A percentile compares a stretch with the other conserved stretches of the same genome.
These are phyloP conservation scores for Prionailurus bengalensis DNA, from an alignment of 2,113 vertebrate genomes.

Conservation along the genomic window DNA sequence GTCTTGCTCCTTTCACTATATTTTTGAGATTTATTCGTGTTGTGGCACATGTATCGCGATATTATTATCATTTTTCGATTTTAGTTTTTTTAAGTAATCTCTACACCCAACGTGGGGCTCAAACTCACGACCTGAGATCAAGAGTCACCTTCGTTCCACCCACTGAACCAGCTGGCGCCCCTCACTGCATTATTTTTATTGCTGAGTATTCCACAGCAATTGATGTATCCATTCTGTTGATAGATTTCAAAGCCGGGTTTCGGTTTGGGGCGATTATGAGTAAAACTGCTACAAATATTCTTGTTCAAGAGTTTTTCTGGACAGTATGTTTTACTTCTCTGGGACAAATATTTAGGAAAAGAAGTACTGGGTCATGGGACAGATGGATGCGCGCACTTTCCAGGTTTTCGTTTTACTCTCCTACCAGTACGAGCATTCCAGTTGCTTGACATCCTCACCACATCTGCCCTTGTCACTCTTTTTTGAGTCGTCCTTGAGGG, in stretches of 20 bases:
- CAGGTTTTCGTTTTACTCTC: not conserved
- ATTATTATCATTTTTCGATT: not conserved
- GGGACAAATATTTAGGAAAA: not conserved
- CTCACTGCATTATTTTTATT: not conserved
- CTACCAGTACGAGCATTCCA: not conserved
- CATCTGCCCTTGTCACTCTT: not conserved
- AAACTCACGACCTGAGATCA: not conserved
- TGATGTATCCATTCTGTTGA: not conserved
- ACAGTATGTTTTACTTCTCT: not conserved
- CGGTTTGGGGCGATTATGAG: not conserved
- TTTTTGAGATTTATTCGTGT: not conserved
- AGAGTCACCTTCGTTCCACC: fast-evolving
- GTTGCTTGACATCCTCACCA: not conserved
- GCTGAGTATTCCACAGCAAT: not conserved
- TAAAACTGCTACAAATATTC: not conserved
- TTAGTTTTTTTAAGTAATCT: not conserved
- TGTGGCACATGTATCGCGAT: not conserved
- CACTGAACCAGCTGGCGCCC: not conserved
- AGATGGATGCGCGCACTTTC: not conserved
- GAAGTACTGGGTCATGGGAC: not conserved
- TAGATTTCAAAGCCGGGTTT: not conserved
- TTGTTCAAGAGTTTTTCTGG: not conserved
- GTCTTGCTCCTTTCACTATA: not conserved
- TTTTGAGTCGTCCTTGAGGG: not conserved
- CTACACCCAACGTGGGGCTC: not conserved